Percentiles rank a stretch among this genome's conserved stretches.
Evolutionary conservation across 2,797 vertebrate genomes (phyloP).

Genomic region (Pangasius larnaudii): DNA sequence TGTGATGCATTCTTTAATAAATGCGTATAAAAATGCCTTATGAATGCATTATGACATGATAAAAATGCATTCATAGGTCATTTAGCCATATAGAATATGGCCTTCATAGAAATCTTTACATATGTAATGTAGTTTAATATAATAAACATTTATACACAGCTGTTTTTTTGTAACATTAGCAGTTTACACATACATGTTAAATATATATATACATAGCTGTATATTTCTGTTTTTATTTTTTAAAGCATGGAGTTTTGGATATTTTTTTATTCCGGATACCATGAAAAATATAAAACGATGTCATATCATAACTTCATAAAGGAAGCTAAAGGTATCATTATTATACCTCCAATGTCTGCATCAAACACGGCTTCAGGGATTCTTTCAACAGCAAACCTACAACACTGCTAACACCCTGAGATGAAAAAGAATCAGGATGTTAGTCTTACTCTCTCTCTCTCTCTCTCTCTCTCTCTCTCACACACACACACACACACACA

Average conservation of each 20-base stretch:
- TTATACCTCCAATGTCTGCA: constrained; percentile 53
- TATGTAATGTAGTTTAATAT: background rate
- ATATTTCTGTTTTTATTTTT: too few species aligned
- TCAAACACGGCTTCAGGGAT: constrained; percentile 50
- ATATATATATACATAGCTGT: too few species aligned
- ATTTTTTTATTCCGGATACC: background rate
- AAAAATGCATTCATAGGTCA: background rate
- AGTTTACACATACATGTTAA: too few species aligned
- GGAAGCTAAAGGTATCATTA: background rate
- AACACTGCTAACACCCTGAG: constrained; percentile 42
- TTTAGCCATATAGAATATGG: background rate
- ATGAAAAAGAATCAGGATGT: constrained; percentile 19
- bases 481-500: background rate
- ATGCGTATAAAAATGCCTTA: background rate
- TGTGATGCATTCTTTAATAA: background rate
- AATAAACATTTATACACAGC: background rate
- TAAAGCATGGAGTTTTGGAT: background rate
- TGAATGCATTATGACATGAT: background rate
- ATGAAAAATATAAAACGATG: background rate
- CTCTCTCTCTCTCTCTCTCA: background rate
- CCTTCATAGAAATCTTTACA: background rate
- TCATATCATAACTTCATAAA: background rate
- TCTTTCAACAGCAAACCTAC: constrained; percentile 41
- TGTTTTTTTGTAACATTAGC: too few species aligned
- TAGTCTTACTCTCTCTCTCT: background rate